phyloP scores from a whole-genome alignment of 2,888 invertebrate genomes.

The Iselma pallidipennis region DNA sequence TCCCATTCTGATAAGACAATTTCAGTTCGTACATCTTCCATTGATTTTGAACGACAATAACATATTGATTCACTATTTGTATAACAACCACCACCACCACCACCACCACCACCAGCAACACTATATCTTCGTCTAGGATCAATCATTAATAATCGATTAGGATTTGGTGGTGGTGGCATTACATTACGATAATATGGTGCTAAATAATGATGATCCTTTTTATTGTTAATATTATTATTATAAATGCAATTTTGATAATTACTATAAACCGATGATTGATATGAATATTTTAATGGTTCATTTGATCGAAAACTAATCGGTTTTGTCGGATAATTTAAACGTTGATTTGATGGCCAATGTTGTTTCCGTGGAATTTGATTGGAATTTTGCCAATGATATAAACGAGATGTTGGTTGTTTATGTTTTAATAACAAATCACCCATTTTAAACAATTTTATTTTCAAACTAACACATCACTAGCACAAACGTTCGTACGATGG shows the following conservation, averaged over 20 bases:
- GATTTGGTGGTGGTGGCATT: slow-evolving; percentile 63
- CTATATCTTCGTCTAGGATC: slow-evolving; percentile 44
- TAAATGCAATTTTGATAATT: slow-evolving; percentile 57
- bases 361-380: slow-evolving; percentile 56
- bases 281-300: slow-evolving; percentile 51
- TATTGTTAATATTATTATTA: slow-evolving; percentile 49
- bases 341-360: slow-evolving; percentile 60
- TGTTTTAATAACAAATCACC: slow-evolving; percentile 69
- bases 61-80: slow-evolving; percentile 53
- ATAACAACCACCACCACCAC: too few species aligned
- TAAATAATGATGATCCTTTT: slow-evolving; percentile 65
- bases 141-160: slow-evolving; percentile 48
- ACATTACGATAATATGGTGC: slow-evolving; percentile 71
- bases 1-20: slow-evolving; percentile 56
- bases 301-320: slow-evolving; percentile 48
- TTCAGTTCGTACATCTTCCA: slow-evolving; percentile 73
- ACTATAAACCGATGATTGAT: slow-evolving; percentile 58
- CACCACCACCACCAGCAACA: slow-evolving; percentile 17
- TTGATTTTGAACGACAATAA: slow-evolving; percentile 70
- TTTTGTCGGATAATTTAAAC: slow-evolving; percentile 52
- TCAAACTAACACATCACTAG: neutral
- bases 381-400: slow-evolving; percentile 54
- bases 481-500: neutral
- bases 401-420: slow-evolving; percentile 59
- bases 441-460: slow-evolving; percentile 45